Base-by-base conservation (phyloP, 2,113 vertebrate genomes). In the Pionites leucogaster region DNA sequence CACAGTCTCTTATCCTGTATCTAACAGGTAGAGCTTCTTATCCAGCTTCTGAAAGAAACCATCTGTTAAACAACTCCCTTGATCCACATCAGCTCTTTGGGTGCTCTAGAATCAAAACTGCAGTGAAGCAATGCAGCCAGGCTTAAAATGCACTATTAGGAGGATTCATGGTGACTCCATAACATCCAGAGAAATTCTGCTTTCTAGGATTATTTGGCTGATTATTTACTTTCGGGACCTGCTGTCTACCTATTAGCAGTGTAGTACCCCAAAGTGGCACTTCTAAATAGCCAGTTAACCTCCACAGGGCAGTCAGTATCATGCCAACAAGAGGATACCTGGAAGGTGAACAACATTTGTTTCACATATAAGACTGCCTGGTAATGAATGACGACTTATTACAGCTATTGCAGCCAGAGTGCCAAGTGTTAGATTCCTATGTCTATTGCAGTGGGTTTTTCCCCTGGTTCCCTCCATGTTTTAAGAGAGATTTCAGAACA, bases 61-160 rank as follows among this genome's bases (percentile, higher is more conserved):
- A 92, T 94, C 92, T 96, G 86, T 86, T 96, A 96, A 97, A 95
- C 44, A 74, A 16, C 70, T 95, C 92, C 80, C 91, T 18, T n/a
- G 83, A 65, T 87, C 86, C 86, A 82, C 95, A 93, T 96, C 92
- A 93, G 49, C 88, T 93, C 80, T 84, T 72, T 9, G 11, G 95
- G 94, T 72, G 74, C 86, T 70, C 83, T 89, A 91, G 91, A 96
- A 92, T 94, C 86, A 89, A 1, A 0, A 19, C 37, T 89, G 47
- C 83, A 62, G 83, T 49, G 65, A 96, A 79, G 62, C 77, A 91
- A 14, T 25, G 39, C 70, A 94, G 57, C 52, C 88, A 89, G 83
- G 29, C 77, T 94, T 88, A 78, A 93, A 96, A 62, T 18, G 13
- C 77, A 53, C 84, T 88, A 88, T 91, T 72, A 89, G 81, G 31